These are phyloP conservation scores for Drosophila aldrichi DNA, from an alignment of 2,888 invertebrate species.

Conservation along the genomic window DNA sequence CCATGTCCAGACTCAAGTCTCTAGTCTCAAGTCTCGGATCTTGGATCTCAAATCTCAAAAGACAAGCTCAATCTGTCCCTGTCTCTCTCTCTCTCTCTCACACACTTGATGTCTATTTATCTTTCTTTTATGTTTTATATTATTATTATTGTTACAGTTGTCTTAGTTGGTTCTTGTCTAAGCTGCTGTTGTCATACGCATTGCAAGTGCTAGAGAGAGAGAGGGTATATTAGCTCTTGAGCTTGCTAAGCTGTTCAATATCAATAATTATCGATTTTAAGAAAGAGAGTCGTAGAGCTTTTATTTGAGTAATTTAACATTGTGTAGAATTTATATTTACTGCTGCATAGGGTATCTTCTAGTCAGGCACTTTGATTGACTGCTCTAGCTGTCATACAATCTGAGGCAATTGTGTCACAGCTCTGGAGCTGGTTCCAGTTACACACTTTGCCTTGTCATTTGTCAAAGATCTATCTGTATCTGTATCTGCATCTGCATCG, in stretches of 20 bases:
- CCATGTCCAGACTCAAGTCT: conserved; percentile 51
- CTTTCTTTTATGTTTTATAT: conserved; percentile 5
- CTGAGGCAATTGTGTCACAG: conserved; percentile 74
- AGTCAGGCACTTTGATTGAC: not conserved
- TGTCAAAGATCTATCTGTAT: conserved; percentile 57
- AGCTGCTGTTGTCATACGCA: conserved; percentile 13
- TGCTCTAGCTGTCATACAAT: conserved; percentile 62
- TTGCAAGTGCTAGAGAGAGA: not conserved
- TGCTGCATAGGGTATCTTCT: not conserved
- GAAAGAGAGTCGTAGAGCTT: too few species aligned
- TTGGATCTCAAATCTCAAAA: conserved; percentile 1
- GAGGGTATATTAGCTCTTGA: not conserved
- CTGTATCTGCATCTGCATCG: conserved; percentile 7
- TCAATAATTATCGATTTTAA: not conserved
- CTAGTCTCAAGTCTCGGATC: conserved; percentile 42
- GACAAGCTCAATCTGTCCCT: conserved; percentile 52
- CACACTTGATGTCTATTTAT: conserved; percentile 1
- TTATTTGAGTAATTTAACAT: too few species aligned
- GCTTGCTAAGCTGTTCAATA: not conserved
- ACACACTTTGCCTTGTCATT: conserved; percentile 62
- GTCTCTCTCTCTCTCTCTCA: not conserved
- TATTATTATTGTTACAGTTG: conserved; percentile 27
- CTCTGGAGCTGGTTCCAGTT: conserved; percentile 51
- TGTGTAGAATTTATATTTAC: not conserved
- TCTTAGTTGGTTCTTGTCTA: conserved; percentile 19